Evolutionary conservation across 2,797 vertebrate species (phyloP), one percentile per base, ranked within the genome.

Genomic region (Champsocephalus gunnari): DNA sequence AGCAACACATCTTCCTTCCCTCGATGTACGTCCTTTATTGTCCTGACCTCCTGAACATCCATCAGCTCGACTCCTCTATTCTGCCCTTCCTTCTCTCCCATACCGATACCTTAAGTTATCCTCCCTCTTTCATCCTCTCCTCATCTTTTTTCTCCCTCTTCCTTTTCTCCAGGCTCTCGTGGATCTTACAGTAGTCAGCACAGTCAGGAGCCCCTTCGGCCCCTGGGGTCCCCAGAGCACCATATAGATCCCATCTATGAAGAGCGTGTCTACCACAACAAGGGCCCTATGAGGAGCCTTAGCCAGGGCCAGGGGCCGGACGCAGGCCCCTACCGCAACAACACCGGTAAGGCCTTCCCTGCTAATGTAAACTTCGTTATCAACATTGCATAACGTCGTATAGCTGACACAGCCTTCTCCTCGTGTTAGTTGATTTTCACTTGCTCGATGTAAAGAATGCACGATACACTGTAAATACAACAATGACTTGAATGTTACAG

Each of bases 221-320:
- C 97, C 16, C 93, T 99, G 85, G 97, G 98, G 84, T 99, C 98
- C 86, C 98, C 97, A 13, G 98, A 99, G 55, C 98, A 98, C 91
- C 97, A 99, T 80, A 98, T 99, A 92, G 97, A 99, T 89, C 97
- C 98, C 82, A 98, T 99, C 94, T 98, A 99, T 94, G 98, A 99
- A 92, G 98, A 99, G 87, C 95, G 96, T 66, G 96, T 98, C 87
- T 98, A 98, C 94, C 98, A 98, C 95, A 99, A 98, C 95, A 99
- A 99, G 88, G 96, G 96, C 86, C 97, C 96, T 80, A 97, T 98
- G 97, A 97, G 98, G 94, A 98, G 97, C 93, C 95, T 99, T 67
- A 98, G 97, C 93, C 98, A 99, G 96, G 96, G 96, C 92, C 97
- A 99, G 90, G 97, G 96, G 87, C 96, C 98, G 32, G 96, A 97